Conservation (phyloP, 2,113 vertebrate genomes). For the Lophura nycthemera region DNA sequence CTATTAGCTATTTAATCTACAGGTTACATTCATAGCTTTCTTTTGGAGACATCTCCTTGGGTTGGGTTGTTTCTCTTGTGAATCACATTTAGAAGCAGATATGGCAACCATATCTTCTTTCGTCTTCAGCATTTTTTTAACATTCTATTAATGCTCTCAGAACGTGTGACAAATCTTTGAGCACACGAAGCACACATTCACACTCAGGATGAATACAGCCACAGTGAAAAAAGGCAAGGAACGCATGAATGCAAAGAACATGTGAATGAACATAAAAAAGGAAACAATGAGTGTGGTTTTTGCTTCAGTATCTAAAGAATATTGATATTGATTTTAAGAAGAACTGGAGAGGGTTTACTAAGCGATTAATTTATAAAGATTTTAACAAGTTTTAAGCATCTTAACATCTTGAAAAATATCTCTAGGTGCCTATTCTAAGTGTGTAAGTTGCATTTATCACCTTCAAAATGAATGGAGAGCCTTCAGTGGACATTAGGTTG, state of each 20-base stretch:
- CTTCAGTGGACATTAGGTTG: neutral
- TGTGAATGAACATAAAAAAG: neutral
- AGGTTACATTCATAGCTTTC: neutral
- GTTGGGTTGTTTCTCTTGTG: neutral
- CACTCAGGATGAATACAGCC: neutral
- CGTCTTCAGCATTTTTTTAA: neutral
- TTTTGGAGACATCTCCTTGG: neutral
- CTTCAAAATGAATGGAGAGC: neutral
- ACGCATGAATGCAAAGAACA: neutral
- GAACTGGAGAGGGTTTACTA: neutral
- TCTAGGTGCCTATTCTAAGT: neutral
- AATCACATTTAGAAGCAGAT: neutral
- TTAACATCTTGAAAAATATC: neutral
- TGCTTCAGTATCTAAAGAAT: neutral
- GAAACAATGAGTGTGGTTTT: neutral
- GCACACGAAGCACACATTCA: rapidly evolving
- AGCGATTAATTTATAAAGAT: neutral
- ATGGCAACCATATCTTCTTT: neutral
- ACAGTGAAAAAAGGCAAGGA: neutral
- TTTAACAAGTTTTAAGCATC: neutral
- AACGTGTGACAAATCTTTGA: neutral
- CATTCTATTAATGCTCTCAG: neutral
- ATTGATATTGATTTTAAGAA: neutral
- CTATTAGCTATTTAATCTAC: neutral
- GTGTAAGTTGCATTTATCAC: neutral